Evolutionary conservation across 2,888 invertebrate species (phyloP).

Genomic region (Aleiodes leptofemur): DNA sequence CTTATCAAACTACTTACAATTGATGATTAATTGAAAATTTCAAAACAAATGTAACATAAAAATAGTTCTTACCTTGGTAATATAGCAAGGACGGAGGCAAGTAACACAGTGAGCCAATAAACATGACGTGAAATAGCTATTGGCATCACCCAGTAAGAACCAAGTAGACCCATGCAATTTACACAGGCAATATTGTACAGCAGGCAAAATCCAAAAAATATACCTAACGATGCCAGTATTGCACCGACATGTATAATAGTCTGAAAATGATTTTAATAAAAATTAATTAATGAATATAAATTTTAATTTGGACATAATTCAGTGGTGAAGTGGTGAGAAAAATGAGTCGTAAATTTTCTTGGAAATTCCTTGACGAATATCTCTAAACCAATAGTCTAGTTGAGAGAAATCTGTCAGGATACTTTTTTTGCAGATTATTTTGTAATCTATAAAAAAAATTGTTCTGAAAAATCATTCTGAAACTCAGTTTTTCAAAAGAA

Average conservation of each 20-base stretch:
- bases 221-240: conserved; percentile 85
- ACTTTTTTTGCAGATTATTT: no score
- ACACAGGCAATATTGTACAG: conserved; percentile 90
- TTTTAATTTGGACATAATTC: neutral
- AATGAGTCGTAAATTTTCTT: neutral
- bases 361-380: no score
- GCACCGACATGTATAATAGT: conserved; percentile 90
- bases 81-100: conserved; percentile 87
- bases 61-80: conserved; percentile 83
- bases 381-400: no score
- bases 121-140: conserved; percentile 83
- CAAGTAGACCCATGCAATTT: conserved; percentile 88
- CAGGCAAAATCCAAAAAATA: conserved; percentile 90
- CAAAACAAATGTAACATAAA: conserved; percentile 20
- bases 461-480: no score
- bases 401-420: no score
- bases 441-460: no score
- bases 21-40: neutral
- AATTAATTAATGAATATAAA: conserved; percentile 2
- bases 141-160: conserved; percentile 92
- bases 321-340: no score
- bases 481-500: no score
- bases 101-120: conserved; percentile 88
- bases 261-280: conserved; percentile 76
- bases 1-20: conserved; percentile 1